Evolutionary conservation across 2,888 invertebrate genomes (phyloP), one percentile per base, ranked within the genome.

Genomic region (Epinotia bilunana): DNA sequence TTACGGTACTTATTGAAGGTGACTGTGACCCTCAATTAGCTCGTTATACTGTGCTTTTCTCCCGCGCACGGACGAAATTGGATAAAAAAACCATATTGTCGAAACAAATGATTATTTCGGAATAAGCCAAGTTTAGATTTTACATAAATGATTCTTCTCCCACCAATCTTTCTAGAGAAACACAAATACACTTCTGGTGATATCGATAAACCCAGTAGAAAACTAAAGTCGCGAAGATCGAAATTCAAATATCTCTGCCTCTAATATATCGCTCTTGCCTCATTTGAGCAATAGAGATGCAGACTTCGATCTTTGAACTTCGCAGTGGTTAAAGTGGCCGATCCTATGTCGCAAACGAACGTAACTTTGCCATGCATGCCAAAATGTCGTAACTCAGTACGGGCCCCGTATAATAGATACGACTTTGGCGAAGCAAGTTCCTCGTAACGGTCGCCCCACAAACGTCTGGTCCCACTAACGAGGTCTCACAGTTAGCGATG

Each of bases 401-500:
- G 2, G n/a, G 53, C 7, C 53, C n/a, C n/a, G 53, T 53, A 53
- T n/a, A 39, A 53, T 53, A 53, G 53, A 53, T 53, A 53, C 53
- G 53, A 53, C 53, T n/a, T 53, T 53, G 53, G n/a, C n/a, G 53
- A 53, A 43, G 64, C 46, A 53, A 53, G 53, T 53, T 53, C 53
- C 55, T 33, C 12, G 23, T 72, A 72, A 72, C 72, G 72, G 72
- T 72, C 46, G 72, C 4, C 72, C 63, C 57, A 72, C 63, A 55
- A 64, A 64, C 46, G 72, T 64, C 67, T 33, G 55, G 55, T 67
- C 64, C 57, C 55, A 20, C 71, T 64, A 72, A 68, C 68, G 62
- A 68, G 73, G 68, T 3, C 73, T 73, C 68, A 73, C 73, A 62
- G 73, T 73, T 67, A 73, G 53, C 61, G 57, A 13, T 68, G 73